Percentiles rank a stretch among this genome's conserved stretches.
phyloP scores from a whole-genome alignment of 2,797 vertebrate species.

The Siniperca undulata region DNA sequence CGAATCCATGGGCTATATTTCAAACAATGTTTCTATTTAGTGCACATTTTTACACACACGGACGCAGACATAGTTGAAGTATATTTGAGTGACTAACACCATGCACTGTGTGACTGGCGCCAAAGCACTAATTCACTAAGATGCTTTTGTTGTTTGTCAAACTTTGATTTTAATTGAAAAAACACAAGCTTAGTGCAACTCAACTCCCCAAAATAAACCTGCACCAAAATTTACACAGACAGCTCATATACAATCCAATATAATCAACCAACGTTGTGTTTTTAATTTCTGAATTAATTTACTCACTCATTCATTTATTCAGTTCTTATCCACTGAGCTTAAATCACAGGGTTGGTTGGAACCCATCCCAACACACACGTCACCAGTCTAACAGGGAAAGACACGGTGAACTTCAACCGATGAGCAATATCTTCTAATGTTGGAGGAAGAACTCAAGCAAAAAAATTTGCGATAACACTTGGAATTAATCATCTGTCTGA shows the following conservation, averaged over 20 bases:
- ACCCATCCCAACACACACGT: background rate
- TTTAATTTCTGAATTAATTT: background rate
- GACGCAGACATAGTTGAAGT: background rate
- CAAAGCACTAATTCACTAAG: background rate
- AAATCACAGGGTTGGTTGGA: background rate
- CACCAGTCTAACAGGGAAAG: constrained; percentile 3
- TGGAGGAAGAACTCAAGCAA: constrained; percentile 19
- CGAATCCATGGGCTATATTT: background rate
- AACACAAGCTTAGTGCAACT: background rate
- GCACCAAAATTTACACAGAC: background rate
- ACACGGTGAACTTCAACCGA: constrained; percentile 26
- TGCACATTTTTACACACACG: background rate
- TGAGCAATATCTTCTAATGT: constrained; percentile 4
- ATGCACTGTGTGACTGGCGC: background rate
- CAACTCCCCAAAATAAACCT: background rate
- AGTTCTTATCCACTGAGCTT: constrained; percentile 5
- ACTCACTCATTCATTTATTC: background rate
- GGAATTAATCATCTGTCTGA: constrained; percentile 33
- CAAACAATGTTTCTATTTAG: background rate
- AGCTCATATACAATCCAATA: background rate
- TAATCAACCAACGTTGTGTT: background rate
- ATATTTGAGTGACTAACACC: background rate
- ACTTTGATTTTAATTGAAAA: background rate
- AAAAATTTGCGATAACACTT: background rate
- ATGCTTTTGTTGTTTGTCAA: background rate